Evolutionary conservation across 2,797 vertebrate species (phyloP).

Genomic region (Characodon lateralis): DNA sequence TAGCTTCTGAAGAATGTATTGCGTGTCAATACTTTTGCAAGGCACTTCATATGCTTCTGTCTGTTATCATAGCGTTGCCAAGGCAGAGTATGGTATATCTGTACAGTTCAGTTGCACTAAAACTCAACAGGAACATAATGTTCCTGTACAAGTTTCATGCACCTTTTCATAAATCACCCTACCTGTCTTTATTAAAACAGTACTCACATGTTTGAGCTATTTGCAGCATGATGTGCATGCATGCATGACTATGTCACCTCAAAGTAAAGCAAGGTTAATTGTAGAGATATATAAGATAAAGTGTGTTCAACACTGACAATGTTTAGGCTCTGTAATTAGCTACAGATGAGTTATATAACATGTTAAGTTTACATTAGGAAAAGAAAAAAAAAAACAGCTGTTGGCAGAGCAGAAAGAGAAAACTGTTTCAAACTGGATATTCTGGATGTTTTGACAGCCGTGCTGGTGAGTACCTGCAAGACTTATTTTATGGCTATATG

Average conservation of each 20-base stretch:
- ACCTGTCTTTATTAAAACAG: not conserved
- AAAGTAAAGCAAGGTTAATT: slow-evolving; percentile 36
- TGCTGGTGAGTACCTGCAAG: slow-evolving; percentile 60
- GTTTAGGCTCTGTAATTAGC: slow-evolving; percentile 25
- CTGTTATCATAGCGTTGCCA: slow-evolving; percentile 3
- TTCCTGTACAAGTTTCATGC: not conserved
- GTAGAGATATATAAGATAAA: slow-evolving; percentile 37
- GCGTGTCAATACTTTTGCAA: not conserved
- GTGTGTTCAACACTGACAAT: slow-evolving; percentile 9
- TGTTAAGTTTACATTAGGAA: slow-evolving; percentile 21
- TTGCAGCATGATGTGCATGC: slow-evolving; percentile 23
- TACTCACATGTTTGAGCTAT: slow-evolving; percentile 16
- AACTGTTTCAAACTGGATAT: slow-evolving; percentile 30
- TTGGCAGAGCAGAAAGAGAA: slow-evolving; percentile 15
- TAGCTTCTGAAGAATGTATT: not conserved
- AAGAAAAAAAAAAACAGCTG: slow-evolving; percentile 20
- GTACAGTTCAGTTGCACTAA: not conserved
- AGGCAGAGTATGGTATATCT: not conserved
- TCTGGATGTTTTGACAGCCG: slow-evolving; percentile 65
- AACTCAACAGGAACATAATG: not conserved
- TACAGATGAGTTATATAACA: slow-evolving; percentile 20
- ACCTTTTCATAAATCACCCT: slow-evolving; percentile 3
- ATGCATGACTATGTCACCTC: slow-evolving; percentile 28
- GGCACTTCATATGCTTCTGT: slow-evolving; percentile 3
- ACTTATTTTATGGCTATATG: slow-evolving; percentile 48